Conservation (phyloP, 2,797 vertebrate species). For the Trematomus bernacchii region DNA sequence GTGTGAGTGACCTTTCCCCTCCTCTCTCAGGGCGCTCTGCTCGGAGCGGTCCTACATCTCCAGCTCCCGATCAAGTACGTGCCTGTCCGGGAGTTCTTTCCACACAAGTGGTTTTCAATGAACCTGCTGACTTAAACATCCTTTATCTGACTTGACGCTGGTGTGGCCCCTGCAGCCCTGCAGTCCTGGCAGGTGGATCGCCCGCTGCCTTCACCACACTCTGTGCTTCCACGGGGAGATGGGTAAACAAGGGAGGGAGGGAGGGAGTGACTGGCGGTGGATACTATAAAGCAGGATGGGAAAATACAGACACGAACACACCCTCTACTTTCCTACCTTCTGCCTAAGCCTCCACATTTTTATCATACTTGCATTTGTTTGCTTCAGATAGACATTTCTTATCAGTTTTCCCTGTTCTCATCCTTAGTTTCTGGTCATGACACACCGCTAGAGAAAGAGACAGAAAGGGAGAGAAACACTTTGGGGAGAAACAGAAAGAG, state of each 20-base stretch:
- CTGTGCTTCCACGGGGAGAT: slow-evolving; percentile 16
- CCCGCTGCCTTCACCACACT: slow-evolving; percentile 12
- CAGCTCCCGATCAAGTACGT: slow-evolving; percentile 57
- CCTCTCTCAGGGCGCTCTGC: slow-evolving; percentile 34
- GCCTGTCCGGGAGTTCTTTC: slow-evolving; percentile 65
- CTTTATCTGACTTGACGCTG: slow-evolving; percentile 61
- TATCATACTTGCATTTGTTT: slow-evolving; percentile 1
- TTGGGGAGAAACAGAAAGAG: background rate
- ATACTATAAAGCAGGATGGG: slow-evolving; percentile 22
- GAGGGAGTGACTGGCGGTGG: slow-evolving; percentile 15
- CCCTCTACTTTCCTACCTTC: slow-evolving; percentile 29
- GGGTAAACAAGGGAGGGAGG: background rate
- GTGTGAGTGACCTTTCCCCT: slow-evolving; percentile 48
- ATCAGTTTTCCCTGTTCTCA: background rate
- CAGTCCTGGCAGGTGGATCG: slow-evolving; percentile 60
- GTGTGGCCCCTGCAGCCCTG: slow-evolving; percentile 53
- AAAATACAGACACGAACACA: slow-evolving; percentile 25
- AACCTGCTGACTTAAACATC: slow-evolving; percentile 70
- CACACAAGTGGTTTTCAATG: slow-evolving; percentile 69
- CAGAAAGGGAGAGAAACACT: background rate
- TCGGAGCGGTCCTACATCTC: slow-evolving; percentile 35
- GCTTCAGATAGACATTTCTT: background rate
- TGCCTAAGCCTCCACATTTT: slow-evolving; percentile 2
- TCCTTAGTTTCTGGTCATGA: slow-evolving; percentile 6
- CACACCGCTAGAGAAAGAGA: background rate